Conservation (phyloP, 1,140 invertebrate species). For the Aplysia californica region DNA sequence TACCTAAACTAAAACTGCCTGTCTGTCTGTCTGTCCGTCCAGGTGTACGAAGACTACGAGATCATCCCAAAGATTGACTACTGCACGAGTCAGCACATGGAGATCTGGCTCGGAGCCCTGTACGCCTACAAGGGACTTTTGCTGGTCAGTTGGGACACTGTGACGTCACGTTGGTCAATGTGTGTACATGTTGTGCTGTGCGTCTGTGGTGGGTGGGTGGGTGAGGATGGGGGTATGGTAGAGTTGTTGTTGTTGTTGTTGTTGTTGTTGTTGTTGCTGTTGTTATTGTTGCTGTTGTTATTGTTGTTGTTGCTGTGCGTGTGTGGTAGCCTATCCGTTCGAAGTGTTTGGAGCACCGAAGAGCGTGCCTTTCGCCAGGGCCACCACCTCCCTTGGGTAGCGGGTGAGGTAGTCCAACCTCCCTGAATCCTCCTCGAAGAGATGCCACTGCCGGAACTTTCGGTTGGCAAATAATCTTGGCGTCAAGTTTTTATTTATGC, state of each 20-base stretch:
- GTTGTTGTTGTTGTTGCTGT: background rate
- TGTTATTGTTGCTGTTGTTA: background rate
- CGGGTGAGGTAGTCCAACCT: too few relatives aligned
- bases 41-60: constrained; percentile 54
- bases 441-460: too few relatives aligned
- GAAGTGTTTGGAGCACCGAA: too few relatives aligned
- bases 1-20: constrained; percentile 79
- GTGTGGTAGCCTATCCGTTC: too few relatives aligned
- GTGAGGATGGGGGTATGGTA: background rate
- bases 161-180: background rate
- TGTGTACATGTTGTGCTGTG: background rate
- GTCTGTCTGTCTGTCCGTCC: constrained; percentile 2
- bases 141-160: constrained; percentile 79
- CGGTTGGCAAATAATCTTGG: too few relatives aligned
- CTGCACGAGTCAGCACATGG: constrained; percentile 94
- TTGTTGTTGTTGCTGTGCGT: background rate
- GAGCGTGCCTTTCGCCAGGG: too few relatives aligned
- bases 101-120: constrained; percentile 82
- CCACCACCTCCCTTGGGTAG: too few relatives aligned
- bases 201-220: background rate
- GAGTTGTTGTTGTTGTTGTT: background rate
- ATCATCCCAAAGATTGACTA: constrained; percentile 81
- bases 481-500: too few relatives aligned
- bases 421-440: too few relatives aligned
- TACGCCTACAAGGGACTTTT: constrained; percentile 98